These are phyloP conservation scores for Centropus unirufus DNA, from an alignment of 2,113 vertebrate species.

Conservation along the genomic window DNA sequence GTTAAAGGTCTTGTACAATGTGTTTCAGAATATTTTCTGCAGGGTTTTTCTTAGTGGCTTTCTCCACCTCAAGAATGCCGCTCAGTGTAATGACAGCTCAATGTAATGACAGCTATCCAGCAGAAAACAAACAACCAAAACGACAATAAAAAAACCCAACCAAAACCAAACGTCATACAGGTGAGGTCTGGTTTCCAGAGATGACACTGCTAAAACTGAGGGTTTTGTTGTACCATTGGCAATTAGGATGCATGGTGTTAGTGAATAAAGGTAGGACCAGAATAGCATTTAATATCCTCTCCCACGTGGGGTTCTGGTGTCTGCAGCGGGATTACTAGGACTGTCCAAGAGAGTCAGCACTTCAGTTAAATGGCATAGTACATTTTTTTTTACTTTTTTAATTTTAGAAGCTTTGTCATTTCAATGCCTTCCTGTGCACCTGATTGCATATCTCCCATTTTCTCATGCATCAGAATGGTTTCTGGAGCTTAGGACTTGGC, in stretches of 20 bases:
- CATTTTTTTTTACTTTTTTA: background rate
- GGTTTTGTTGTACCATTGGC: background rate
- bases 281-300: background rate
- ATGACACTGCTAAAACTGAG: background rate
- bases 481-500: background rate
- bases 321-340: background rate
- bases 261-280: background rate
- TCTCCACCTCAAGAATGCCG: background rate
- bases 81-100: background rate
- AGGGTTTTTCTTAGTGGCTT: background rate
- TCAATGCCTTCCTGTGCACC: background rate
- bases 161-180: background rate
- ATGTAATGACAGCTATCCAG: background rate
- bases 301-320: background rate
- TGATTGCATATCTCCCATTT: background rate
- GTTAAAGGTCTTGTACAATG: background rate
- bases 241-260: background rate
- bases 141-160: background rate
- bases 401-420: conserved; percentile 12
- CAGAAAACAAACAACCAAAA: background rate
- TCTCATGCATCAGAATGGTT: background rate
- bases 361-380: background rate
- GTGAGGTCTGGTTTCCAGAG: background rate
- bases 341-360: background rate
- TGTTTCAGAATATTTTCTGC: background rate